Conservation (phyloP, 2,113 vertebrate genomes). For the Rhea americana region DNA sequence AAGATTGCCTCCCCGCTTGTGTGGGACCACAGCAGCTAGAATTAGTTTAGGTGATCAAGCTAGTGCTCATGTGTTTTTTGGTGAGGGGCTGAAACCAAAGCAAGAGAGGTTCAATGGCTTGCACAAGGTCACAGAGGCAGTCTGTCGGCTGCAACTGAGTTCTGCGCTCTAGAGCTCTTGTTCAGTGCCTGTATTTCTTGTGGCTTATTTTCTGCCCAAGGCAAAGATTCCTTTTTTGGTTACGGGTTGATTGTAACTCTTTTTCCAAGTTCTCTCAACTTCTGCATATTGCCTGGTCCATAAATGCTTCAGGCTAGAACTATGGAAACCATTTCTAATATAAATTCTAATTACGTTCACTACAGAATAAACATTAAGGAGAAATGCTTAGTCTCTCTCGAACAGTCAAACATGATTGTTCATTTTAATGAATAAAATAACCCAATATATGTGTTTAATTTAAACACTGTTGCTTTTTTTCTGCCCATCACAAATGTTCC, state of each 20-base stretch:
- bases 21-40: background rate
- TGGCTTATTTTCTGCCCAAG: too few species aligned
- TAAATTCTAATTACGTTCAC: slow-evolving; percentile 13
- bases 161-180: background rate
- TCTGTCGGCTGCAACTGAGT: background rate
- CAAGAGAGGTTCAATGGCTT: background rate
- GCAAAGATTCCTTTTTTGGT: too few species aligned
- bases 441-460: slow-evolving; percentile 22
- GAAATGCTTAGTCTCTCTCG: background rate
- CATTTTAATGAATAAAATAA: slow-evolving; percentile 67
- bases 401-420: slow-evolving; percentile 15
- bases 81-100: background rate
- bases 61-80: background rate
- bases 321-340: background rate
- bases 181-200: background rate
- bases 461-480: slow-evolving; percentile 20
- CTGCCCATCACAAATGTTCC: slow-evolving; percentile 44
- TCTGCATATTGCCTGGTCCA: accelerated
- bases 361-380: slow-evolving; percentile 13
- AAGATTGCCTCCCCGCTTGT: background rate
- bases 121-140: background rate
- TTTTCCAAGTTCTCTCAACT: background rate
- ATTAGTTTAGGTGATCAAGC: background rate
- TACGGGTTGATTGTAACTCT: background rate
- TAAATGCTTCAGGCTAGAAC: background rate